These are phyloP conservation scores for Heterodera schachtii DNA, from an alignment of 1,140 invertebrate genomes.

Conservation along the genomic window DNA sequence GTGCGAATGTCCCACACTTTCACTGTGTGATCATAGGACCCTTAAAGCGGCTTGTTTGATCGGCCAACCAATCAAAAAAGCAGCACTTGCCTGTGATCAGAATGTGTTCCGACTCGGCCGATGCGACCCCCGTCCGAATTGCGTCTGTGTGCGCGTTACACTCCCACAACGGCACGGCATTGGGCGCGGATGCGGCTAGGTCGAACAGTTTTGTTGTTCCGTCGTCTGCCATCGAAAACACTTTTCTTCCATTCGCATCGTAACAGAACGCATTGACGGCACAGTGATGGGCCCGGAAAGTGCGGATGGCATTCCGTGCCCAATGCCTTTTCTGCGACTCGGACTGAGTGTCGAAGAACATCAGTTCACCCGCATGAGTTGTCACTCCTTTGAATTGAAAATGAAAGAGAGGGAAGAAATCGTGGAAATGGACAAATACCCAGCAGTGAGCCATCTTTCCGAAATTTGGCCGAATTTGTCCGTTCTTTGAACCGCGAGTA, in stretches of 20 bases:
- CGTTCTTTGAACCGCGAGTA: constrained; percentile 47
- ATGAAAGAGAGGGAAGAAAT: constrained; percentile 5
- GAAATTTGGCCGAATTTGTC: constrained; percentile 49
- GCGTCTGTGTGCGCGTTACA: constrained; percentile 27
- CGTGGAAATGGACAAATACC: constrained; percentile 57
- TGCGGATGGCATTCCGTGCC: constrained; percentile 69
- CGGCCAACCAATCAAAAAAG: neutral
- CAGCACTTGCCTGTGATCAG: constrained; percentile 44
- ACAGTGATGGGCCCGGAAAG: constrained; percentile 77
- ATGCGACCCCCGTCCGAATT: constrained; percentile 42
- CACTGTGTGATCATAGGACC: constrained; percentile 88
- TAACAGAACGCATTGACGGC: constrained; percentile 18
- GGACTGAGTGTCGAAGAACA: constrained; percentile 81
- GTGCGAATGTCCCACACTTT: constrained; percentile 83
- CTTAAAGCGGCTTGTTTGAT: constrained; percentile 66
- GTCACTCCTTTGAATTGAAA: constrained; percentile 68
- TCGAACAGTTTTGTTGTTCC: constrained; percentile 73
- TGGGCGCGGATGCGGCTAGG: constrained; percentile 31
- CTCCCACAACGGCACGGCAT: constrained; percentile 28
- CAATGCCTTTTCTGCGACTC: constrained; percentile 54
- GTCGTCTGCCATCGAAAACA: constrained; percentile 74
- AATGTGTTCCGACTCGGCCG: constrained; percentile 33
- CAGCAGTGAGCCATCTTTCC: constrained; percentile 55
- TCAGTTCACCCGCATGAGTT: constrained; percentile 82
- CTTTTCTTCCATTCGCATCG: neutral